Conservation (phyloP, 2,113 vertebrate genomes). For the Muntiacus muntjak region DNA sequence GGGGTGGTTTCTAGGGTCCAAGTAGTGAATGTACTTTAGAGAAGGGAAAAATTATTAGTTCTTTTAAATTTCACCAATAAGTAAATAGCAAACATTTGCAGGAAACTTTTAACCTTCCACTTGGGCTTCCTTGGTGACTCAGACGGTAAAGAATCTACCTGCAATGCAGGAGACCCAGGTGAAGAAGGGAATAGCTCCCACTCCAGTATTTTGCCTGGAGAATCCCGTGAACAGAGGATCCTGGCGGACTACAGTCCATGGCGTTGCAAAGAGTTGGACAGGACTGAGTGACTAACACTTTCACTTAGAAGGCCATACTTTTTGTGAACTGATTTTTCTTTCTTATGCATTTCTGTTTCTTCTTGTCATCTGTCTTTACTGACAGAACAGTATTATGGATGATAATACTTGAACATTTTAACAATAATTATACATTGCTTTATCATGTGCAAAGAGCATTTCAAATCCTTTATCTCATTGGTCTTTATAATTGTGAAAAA, state of each 20-base stretch:
- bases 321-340: neutral
- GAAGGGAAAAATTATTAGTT: neutral
- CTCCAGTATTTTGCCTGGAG: neutral
- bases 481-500: neutral
- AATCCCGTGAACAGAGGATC: neutral
- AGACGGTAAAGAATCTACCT: neutral
- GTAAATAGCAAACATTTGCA: neutral
- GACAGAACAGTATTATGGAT: neutral
- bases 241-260: neutral
- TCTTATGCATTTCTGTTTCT: neutral
- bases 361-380: neutral
- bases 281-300: neutral
- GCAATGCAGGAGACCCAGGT: neutral
- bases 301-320: neutral
- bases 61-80: neutral
- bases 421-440: neutral
- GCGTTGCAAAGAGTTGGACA: neutral
- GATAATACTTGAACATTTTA: neutral
- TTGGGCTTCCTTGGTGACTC: neutral
- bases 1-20: neutral
- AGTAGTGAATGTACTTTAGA: neutral
- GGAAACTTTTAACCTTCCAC: neutral
- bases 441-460: neutral
- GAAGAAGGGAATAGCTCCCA: neutral
- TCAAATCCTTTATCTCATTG: neutral